Evolutionary conservation across 2,888 invertebrate genomes (phyloP), one percentile per base, ranked within the genome.

Genomic region (Noctua fimbriata): DNA sequence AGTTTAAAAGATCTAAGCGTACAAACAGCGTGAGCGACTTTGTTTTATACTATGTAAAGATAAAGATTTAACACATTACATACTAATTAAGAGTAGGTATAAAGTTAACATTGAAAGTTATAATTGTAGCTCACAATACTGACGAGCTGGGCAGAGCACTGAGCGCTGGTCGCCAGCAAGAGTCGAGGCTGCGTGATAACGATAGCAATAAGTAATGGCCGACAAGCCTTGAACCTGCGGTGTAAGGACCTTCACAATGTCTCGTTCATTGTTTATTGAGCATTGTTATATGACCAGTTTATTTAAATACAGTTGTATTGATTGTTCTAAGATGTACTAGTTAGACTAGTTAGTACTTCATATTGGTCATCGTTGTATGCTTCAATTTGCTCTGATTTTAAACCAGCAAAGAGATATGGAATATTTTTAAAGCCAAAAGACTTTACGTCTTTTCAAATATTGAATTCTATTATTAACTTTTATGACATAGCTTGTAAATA

Each of bases 171-270:
- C 87, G 88, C 83, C 78, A 86, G 84, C 81, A 70, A 66, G 77
- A 85, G 80, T 60, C 76, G 84, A 91, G 91, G 91, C 85, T 88
- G 88, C 88, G 88, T 92, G 93, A 94, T 95, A 93, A 92, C 90
- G 94, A 94, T 94, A 95, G 90, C 90, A 90, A 88, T 92, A 92
- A 94, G 91, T 94, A 92, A 94, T 92, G 91, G 88, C 91, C 91
- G 89, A 84, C 92, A 91, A 93, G 92, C 95, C 96, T 95, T 95
- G 96, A 96, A 95, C 96, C 93, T 93, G 89, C 90, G 89, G 93
- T 91, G 93, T 94, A 95, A 94, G 93, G 94, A 94, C 93, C 94
- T 94, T 91, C 91, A 90, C 90, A 91, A 91, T 91, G 90, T 92
- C 90, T 92, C 92, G 89, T 89, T 90, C 90, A 92, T 93, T 94